These are phyloP conservation scores for Anseranas semipalmata DNA, from an alignment of 2,113 vertebrate genomes.

Conservation along the genomic window DNA sequence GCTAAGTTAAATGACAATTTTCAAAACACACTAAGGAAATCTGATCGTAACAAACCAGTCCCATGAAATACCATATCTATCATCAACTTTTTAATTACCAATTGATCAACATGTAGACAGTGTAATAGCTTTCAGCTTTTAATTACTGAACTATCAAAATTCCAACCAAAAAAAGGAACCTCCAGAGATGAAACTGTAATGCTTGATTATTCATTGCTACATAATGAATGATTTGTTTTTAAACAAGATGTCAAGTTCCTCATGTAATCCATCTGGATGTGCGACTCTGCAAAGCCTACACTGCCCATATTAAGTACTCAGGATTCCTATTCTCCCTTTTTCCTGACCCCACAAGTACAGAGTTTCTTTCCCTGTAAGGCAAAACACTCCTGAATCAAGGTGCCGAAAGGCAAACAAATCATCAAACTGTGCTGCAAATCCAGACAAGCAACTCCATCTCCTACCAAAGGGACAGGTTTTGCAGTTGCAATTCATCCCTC, in stretches of 20 bases:
- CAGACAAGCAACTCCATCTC: background rate
- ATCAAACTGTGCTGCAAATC: rapidly evolving
- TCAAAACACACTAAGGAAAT: slow-evolving; percentile 64
- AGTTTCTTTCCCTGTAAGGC: background rate
- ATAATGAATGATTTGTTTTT: slow-evolving; percentile 79
- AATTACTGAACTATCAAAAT: slow-evolving; percentile 79
- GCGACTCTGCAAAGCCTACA: slow-evolving; percentile 35
- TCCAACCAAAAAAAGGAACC: slow-evolving; percentile 74
- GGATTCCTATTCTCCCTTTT: slow-evolving; percentile 12
- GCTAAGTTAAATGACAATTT: slow-evolving; percentile 54
- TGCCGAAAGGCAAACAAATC: background rate
- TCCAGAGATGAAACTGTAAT: slow-evolving; percentile 75
- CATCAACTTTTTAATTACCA: slow-evolving; percentile 75
- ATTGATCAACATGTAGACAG: slow-evolving; percentile 64
- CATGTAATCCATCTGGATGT: slow-evolving; percentile 75
- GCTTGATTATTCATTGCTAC: slow-evolving; percentile 78
- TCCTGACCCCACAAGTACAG: background rate
- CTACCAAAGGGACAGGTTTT: background rate
- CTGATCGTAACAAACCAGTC: slow-evolving; percentile 53
- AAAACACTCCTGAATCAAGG: background rate
- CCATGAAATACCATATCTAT: slow-evolving; percentile 68
- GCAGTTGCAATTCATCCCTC: background rate
- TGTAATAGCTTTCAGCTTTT: slow-evolving; percentile 75
- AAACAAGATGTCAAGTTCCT: slow-evolving; percentile 76
- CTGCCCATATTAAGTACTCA: slow-evolving; percentile 62